Percentiles rank a stretch among this genome's conserved stretches.
phyloP scores from a whole-genome alignment of 2,797 vertebrate genomes.

The Siniperca scherzeri region DNA sequence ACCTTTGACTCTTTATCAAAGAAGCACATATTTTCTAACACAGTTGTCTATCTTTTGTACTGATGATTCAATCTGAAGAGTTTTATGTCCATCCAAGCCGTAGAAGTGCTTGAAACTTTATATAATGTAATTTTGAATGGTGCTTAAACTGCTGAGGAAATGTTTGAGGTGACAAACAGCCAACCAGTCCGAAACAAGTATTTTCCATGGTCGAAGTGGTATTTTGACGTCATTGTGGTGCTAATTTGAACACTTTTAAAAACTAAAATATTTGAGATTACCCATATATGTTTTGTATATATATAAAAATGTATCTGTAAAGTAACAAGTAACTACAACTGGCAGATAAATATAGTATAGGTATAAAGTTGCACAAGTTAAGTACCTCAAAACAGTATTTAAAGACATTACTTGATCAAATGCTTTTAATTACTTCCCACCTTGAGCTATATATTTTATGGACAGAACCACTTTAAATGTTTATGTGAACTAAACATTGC shows the following conservation, averaged over 20 bases:
- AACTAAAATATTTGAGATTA: not conserved
- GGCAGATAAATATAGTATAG: not conserved
- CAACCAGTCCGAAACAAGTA: not conserved
- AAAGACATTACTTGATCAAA: constrained; percentile 1
- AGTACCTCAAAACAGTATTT: not conserved
- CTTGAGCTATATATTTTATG: constrained; percentile 17
- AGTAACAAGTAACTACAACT: constrained; percentile 8
- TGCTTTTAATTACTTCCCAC: not conserved
- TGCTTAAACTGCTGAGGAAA: not conserved
- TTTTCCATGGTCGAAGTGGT: not conserved
- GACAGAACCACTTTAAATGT: constrained; percentile 25
- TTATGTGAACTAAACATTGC: constrained; percentile 13
- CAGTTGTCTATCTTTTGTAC: not conserved
- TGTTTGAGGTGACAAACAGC: not conserved
- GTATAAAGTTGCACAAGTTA: not conserved
- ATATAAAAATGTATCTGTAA: not conserved
- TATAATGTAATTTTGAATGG: not conserved
- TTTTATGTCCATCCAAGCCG: not conserved
- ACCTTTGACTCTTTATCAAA: not conserved
- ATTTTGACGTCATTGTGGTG: no score
- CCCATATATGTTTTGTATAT: not conserved
- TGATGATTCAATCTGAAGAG: not conserved
- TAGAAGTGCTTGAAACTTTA: not conserved
- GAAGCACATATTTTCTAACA: not conserved
- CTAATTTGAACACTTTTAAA: not conserved